A percentile compares a stretch with the other conserved stretches of the same genome.
Conservation (phyloP, 2,888 invertebrate species). For the Trachelus iudaicus region DNA sequence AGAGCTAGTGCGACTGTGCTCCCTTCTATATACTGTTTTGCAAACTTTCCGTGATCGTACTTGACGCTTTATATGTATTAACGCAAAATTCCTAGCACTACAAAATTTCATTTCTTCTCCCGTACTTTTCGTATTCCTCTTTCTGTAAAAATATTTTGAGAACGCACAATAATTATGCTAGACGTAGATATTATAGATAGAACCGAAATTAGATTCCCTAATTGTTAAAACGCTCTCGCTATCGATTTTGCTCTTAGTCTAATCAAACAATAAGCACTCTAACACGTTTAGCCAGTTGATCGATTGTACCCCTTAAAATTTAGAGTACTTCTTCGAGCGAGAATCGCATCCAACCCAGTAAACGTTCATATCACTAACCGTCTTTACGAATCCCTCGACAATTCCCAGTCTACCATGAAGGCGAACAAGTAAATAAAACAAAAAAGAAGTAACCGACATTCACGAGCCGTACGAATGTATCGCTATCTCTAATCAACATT, state of each 20-base stretch:
- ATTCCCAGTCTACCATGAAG: neutral
- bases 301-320: neutral
- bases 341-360: neutral
- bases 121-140: neutral
- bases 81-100: neutral
- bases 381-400: neutral
- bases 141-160: neutral
- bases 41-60: neutral
- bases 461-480: neutral
- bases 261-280: neutral
- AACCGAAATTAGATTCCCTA: neutral
- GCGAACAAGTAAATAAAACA: neutral
- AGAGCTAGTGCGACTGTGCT: slow-evolving; percentile 66
- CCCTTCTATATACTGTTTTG: slow-evolving; percentile 26
- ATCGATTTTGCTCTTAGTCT: neutral
- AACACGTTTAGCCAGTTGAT: neutral
- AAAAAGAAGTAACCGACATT: neutral
- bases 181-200: neutral
- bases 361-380: neutral
- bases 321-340: neutral
- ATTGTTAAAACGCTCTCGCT: neutral
- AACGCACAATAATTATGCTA: neutral
- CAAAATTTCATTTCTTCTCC: neutral
- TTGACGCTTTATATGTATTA: neutral
- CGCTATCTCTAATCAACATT: neutral